Evolutionary conservation across 2,888 invertebrate species (phyloP), one percentile per base, ranked within the genome.

Genomic region (Pristionchus japonicus): DNA sequence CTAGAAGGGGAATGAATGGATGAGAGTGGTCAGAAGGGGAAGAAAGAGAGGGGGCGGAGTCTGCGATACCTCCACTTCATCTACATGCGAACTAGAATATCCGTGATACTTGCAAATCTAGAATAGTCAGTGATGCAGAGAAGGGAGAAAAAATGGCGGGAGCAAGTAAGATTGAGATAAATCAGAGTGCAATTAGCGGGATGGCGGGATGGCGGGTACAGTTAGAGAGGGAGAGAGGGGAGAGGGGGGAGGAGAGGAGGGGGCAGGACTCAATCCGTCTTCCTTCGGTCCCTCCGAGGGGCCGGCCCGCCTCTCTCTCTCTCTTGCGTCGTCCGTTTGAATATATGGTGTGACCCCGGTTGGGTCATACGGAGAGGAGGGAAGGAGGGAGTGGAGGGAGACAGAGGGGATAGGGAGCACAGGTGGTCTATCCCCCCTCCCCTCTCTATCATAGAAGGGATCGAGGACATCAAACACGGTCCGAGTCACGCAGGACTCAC

Each of bases 291-390:
- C 49, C 83, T 37, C 17, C 13, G 20, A 34, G 49, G 31, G 49
- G n/a, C 49, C 83, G 49, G n/a, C n/a, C n/a, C n/a, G n/a, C n/a
- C n/a, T n/a, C 27, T 27, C 83, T 31, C 47, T n/a, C 82, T 82
- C 77, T 80, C 83, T 83, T 83, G 49, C 74, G 74, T 43, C 74
- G n/a, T n/a, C 23, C 74, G 74, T 74, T 74, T 74, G 74, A 74
- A 74, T 74, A 74, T 74, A 74, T 74, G 74, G 74, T 74, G 74
- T 74, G 74, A 74, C 74, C 74, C 74, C 74, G 74, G 74, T 74
- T 74, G 74, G 74, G 74, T 82, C 49, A 82, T 47, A 23, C 27
- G 74, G 47, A 82, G 40, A 31, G 27, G 27, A 52, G 37, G 83
- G 57, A 23, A n/a, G 84, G 13, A 61, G 15, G 37, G 84, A 84